phyloP scores from a whole-genome alignment of 2,113 vertebrate genomes.

The Callaeas wilsoni region DNA sequence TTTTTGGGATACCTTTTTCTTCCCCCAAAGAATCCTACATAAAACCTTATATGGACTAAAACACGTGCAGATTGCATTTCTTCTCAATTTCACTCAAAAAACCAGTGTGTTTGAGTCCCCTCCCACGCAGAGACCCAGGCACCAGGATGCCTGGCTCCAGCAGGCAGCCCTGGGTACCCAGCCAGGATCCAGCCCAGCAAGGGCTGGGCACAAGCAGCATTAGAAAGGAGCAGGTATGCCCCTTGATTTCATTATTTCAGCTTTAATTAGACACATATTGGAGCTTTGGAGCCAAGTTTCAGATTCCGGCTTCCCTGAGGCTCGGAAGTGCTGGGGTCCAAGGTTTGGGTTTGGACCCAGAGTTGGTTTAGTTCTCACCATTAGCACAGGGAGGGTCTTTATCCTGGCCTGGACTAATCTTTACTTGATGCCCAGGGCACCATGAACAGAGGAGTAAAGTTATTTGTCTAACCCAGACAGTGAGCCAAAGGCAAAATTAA shows the following conservation, averaged over 20 bases:
- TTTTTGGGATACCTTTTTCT: not conserved
- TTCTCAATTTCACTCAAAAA: not conserved
- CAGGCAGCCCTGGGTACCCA: not conserved
- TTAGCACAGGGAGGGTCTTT: not conserved
- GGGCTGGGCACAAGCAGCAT: not conserved
- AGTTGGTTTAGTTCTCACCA: not conserved
- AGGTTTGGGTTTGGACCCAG: not conserved
- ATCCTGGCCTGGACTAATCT: not conserved
- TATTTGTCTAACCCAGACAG: not conserved
- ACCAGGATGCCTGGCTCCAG: not conserved
- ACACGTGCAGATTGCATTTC: not conserved
- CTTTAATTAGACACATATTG: not conserved
- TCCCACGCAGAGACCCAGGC: not conserved
- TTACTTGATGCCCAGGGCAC: rapidly evolving
- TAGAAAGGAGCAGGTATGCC: not conserved
- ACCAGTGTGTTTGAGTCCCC: not conserved
- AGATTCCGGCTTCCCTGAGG: not conserved
- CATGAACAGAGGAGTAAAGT: not conserved
- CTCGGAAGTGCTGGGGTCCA: not conserved
- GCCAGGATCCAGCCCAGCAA: not conserved
- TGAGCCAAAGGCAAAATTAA: not conserved
- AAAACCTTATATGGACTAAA: not conserved
- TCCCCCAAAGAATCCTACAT: not conserved
- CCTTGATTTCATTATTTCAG: not conserved
- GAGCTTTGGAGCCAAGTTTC: not conserved